Percentiles rank a stretch among this genome's conserved stretches.
Evolutionary conservation across 2,797 vertebrate genomes (phyloP).

Genomic region (Hemitrygon akajei): DNA sequence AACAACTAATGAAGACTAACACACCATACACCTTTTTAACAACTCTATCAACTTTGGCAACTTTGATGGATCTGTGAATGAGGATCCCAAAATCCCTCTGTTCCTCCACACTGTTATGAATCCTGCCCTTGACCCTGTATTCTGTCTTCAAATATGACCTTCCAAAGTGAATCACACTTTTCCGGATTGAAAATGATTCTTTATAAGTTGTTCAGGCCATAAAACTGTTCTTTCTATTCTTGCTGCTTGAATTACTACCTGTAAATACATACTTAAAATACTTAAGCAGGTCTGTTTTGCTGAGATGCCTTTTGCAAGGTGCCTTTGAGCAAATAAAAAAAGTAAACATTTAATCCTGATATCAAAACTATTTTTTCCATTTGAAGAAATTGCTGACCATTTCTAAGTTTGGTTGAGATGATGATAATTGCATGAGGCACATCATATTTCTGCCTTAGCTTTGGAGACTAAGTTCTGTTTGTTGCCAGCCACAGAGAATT

Average conservation of each 20-base stretch:
- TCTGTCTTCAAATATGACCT: no score
- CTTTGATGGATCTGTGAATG: no score
- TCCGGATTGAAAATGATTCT: background rate
- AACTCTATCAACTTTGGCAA: no score
- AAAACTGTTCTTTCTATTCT: slow-evolving; percentile 43
- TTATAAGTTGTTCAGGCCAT: slow-evolving; percentile 43
- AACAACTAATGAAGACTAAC: no score
- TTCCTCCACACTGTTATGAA: no score
- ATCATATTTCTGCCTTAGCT: background rate
- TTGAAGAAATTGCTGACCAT: background rate
- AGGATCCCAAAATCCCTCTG: no score
- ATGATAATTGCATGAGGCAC: background rate
- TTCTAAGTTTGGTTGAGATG: background rate
- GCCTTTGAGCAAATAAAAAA: background rate
- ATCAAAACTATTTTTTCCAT: background rate
- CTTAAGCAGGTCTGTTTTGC: background rate
- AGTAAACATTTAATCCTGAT: background rate
- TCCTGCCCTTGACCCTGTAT: no score
- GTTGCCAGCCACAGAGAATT: background rate
- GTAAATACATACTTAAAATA: background rate
- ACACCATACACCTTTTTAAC: no score
- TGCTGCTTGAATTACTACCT: slow-evolving; percentile 39
- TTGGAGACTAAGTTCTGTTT: background rate
- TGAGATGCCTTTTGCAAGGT: background rate
- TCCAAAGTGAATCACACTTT: no score